These are phyloP conservation scores for Todiramphus saurophagus DNA, from an alignment of 2,113 vertebrate species.

Conservation along the genomic window DNA sequence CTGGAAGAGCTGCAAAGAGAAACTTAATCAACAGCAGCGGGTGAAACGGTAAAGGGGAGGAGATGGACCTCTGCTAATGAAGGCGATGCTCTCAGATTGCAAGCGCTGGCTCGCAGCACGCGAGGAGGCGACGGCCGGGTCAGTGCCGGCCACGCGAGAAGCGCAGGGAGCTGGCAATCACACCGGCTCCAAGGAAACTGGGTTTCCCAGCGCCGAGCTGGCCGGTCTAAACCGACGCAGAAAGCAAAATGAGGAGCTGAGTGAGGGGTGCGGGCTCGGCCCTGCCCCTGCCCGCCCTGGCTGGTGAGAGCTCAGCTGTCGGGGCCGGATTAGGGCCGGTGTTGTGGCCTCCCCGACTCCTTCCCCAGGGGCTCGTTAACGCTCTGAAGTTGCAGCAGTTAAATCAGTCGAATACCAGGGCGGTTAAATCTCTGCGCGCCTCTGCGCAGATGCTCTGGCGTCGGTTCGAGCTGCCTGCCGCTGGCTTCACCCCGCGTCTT, in stretches of 20 bases:
- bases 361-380: neutral
- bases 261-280: neutral
- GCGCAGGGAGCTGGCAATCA: fast-evolving
- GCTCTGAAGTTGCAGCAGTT: neutral
- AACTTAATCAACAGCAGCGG: constrained; percentile 50
- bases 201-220: neutral
- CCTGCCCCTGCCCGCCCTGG: neutral
- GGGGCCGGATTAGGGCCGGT: fast-evolving
- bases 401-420: neutral
- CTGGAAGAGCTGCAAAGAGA: constrained; percentile 57
- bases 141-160: neutral
- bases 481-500: neutral
- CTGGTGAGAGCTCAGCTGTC: fast-evolving
- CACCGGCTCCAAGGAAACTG: neutral
- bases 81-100: neutral
- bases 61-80: neutral
- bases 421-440: neutral
- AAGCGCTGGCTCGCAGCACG: neutral
- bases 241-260: neutral
- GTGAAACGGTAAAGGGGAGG: neutral
- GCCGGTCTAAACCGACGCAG: fast-evolving
- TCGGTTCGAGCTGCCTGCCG: neutral
- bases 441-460: fast-evolving
- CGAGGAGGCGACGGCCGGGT: neutral
- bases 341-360: fast-evolving